phyloP scores from a whole-genome alignment of 2,888 invertebrate genomes.

The Aphidoletes aphidimyza region DNA sequence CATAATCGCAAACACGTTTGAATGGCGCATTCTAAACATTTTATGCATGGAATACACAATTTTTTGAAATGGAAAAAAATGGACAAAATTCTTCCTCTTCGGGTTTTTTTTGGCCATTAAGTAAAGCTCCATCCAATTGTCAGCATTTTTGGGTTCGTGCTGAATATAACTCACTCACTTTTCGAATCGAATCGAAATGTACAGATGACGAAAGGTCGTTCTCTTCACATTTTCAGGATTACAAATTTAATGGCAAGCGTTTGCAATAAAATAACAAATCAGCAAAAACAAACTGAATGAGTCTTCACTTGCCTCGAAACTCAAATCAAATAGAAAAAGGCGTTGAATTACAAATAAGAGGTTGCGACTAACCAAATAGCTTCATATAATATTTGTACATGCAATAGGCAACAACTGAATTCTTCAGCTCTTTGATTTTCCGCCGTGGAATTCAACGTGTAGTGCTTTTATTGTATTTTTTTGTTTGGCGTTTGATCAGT shows the following conservation, averaged over 20 bases:
- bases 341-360: not conserved
- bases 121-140: too few species aligned
- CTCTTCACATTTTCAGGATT: not conserved
- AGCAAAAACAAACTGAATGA: not conserved
- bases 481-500: not conserved
- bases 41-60: not conserved
- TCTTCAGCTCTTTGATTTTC: constrained; percentile 1
- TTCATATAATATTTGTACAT: constrained; percentile 23
- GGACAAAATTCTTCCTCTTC: too few species aligned
- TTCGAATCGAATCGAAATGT: not conserved
- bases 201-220: constrained; percentile 30
- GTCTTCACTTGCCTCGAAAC: not conserved
- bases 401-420: not conserved
- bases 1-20: constrained; percentile 5
- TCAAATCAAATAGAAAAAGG: not conserved
- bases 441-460: not conserved
- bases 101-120: too few species aligned
- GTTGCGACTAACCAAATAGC: not conserved
- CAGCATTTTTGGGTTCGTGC: not conserved
- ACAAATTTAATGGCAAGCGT: constrained; percentile 14
- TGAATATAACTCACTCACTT: not conserved
- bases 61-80: not conserved
- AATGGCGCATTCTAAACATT: not conserved
- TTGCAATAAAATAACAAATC: not conserved
- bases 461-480: not conserved